Percentiles rank a stretch among this genome's conserved stretches.
Conservation (phyloP, 2,797 vertebrate species). For the Gadopsis bispinosus region DNA sequence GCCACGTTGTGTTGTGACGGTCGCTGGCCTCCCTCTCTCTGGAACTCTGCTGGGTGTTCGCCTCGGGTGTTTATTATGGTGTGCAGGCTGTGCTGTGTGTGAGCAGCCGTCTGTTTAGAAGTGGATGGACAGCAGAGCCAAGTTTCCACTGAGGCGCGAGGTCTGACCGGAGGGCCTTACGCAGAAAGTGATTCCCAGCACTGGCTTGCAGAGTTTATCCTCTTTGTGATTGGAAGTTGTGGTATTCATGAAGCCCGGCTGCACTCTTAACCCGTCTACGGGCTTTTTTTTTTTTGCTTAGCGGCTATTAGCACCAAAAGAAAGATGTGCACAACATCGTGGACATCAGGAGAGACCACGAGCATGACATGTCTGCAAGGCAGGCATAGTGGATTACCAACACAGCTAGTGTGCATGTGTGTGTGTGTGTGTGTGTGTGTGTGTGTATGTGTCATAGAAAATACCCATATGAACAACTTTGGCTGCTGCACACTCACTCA, state of each 20-base stretch:
- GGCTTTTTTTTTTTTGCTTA: background rate
- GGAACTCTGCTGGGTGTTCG: slow-evolving; percentile 29
- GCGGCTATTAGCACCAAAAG: background rate
- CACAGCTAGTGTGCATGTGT: background rate
- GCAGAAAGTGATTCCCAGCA: slow-evolving; percentile 80
- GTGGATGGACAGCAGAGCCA: slow-evolving; percentile 76
- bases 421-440: background rate
- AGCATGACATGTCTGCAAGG: background rate
- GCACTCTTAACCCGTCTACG: background rate
- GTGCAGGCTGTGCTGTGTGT: slow-evolving; percentile 74
- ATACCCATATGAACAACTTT: background rate
- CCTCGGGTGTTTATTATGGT: slow-evolving; percentile 78
- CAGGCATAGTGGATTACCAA: background rate
- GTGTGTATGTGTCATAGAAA: background rate
- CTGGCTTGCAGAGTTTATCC: slow-evolving; percentile 48
- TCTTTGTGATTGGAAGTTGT: slow-evolving; percentile 34
- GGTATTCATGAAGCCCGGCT: background rate
- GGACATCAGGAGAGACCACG: background rate
- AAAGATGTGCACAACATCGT: background rate
- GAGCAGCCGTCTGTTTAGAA: slow-evolving; percentile 71
- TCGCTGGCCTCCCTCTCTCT: slow-evolving; percentile 10
- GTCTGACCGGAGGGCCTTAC: slow-evolving; percentile 47
- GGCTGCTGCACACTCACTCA: background rate
- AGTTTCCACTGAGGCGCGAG: slow-evolving; percentile 77
- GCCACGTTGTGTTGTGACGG: slow-evolving; percentile 41